Evolutionary conservation across 2,797 vertebrate genomes (phyloP).

Genomic region (Potorous gilbertii): DNA sequence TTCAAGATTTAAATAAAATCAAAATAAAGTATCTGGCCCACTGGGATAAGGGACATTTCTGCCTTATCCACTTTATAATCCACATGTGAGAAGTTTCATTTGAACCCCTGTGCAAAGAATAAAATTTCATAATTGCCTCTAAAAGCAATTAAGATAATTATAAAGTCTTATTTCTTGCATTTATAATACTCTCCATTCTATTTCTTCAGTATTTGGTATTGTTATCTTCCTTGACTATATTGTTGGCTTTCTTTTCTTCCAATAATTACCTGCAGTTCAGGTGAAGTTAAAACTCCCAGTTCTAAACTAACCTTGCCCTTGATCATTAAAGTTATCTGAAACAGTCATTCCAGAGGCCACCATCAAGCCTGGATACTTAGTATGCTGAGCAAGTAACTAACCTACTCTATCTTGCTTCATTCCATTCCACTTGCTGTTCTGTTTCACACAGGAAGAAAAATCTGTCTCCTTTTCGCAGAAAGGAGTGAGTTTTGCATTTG

Average conservation of each 20-base stretch:
- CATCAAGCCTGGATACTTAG: constrained; percentile 36
- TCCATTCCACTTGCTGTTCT: constrained; percentile 47
- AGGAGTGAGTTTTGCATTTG: constrained; percentile 53
- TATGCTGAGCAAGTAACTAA: constrained; percentile 60
- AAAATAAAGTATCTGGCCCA: background rate
- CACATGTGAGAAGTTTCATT: background rate
- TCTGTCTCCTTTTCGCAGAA: constrained; percentile 53
- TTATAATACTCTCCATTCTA: constrained; percentile 12
- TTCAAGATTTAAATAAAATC: background rate
- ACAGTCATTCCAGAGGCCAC: constrained; percentile 44
- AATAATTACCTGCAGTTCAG: constrained; percentile 23
- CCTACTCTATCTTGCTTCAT: constrained; percentile 46
- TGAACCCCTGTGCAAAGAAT: background rate
- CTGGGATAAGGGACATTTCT: background rate
- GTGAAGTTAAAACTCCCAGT: constrained; percentile 64
- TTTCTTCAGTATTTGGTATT: constrained; percentile 1
- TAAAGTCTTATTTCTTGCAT: background rate
- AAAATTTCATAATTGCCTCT: constrained; percentile 34
- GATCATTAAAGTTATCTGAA: constrained; percentile 61
- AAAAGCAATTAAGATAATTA: background rate
- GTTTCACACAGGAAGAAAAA: constrained; percentile 64
- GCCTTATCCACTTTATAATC: constrained; percentile 15
- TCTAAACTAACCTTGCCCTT: constrained; percentile 31
- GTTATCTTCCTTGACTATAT: background rate
- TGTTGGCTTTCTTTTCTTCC: constrained; percentile 34